These are phyloP conservation scores for Perizoma flavofasciatum DNA, from an alignment of 2,888 invertebrate species.

Conservation along the genomic window DNA sequence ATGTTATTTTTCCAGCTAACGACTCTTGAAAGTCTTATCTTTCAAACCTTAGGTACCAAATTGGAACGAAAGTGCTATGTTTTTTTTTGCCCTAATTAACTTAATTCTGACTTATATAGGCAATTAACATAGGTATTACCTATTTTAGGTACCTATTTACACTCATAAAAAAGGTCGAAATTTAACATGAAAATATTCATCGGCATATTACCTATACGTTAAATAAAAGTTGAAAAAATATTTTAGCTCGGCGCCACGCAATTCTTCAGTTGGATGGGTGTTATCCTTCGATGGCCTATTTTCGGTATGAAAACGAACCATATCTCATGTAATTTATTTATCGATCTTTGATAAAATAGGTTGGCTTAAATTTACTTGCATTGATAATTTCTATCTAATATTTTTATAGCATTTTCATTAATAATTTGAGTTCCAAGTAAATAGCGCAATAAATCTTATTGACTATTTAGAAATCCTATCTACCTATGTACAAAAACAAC, in stretches of 20 bases:
- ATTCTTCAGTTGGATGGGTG: conserved; percentile 33
- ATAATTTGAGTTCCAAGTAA: too few relatives aligned
- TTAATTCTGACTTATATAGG: too few relatives aligned
- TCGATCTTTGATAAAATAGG: conserved; percentile 27
- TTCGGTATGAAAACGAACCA: conserved; percentile 38
- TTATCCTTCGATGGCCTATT: conserved; percentile 48
- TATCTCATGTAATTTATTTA: conserved; percentile 33
- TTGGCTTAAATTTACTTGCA: neutral
- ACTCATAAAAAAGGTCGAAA: conserved; percentile 1
- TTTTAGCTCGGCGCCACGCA: conserved; percentile 26
- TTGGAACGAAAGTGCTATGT: neutral
- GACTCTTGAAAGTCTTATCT: conserved; percentile 9
- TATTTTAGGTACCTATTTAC: neutral
- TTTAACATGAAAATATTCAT: conserved; percentile 28
- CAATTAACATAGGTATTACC: too few relatives aligned
- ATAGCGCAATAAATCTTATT: too few relatives aligned
- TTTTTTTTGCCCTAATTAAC: conserved; percentile 5
- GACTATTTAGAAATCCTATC: too few relatives aligned
- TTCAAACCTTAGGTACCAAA: conserved; percentile 3
- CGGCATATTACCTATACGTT: conserved; percentile 4
- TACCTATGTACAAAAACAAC: too few relatives aligned
- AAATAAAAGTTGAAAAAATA: conserved; percentile 25
- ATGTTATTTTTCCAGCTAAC: conserved; percentile 29
- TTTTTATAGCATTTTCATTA: too few relatives aligned
- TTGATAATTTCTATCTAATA: too few relatives aligned